Evolutionary conservation across 1,140 invertebrate genomes (phyloP), one percentile per base, ranked within the genome.

Genomic region (Heliconius nattereri): DNA sequence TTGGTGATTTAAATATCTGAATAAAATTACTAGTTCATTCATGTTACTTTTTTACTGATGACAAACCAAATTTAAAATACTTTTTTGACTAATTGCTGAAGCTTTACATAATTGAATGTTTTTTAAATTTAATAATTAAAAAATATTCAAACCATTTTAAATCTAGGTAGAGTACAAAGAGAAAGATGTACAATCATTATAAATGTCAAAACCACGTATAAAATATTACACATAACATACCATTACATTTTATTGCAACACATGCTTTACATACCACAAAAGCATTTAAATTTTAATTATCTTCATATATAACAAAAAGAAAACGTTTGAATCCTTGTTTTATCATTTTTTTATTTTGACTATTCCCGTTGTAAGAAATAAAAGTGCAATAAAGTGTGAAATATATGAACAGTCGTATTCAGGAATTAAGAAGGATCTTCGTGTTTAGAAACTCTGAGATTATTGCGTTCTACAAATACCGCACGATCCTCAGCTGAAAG

Each of bases 361-460:
- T 35, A 75, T 23, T 71, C 19, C 52, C 71, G 70, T 73, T 76
- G 71, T 75, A 29, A 70, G 66, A 74, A 73, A 76, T 76, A 76
- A 80, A 72, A 71, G 75, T 37, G 75, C 70, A 54, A 80, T 80
- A 80, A 80, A 79, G 74, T 72, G 73, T 79, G 49, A 72, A 79
- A 76, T 79, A 75, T 76, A 80, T 73, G 73, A n/a, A 60, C 49
- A 66, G 45, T 52, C 23, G 74, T 79, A 45, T 77, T 40, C 71
- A 73, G 85, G 88, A 89, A 90, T 92, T 89, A 90, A 90, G 89
- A 86, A 86, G 85, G 89, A 92, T 90, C 87, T 83, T 89, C 87
- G 87, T 92, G 90, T 92, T 91, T 90, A 85, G 87, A 87, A 87
- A 87, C 87, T 87, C 79, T 84, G 86, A 88, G 87, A 91, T 89